phyloP scores from a whole-genome alignment of 2,113 vertebrate genomes.

The Bettongia penicillata region DNA sequence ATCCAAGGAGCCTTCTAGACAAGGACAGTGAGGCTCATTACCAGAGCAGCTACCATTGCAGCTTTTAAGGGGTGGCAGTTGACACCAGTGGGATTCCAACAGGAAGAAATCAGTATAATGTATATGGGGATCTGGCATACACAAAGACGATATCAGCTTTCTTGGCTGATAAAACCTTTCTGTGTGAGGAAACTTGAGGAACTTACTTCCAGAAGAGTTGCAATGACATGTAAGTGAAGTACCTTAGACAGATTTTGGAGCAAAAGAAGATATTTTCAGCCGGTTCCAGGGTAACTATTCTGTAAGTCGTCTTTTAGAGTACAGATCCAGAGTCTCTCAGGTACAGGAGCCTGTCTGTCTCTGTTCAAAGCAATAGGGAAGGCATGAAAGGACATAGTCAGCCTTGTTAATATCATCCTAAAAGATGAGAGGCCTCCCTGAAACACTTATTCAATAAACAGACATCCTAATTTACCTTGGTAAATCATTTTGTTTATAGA shows the following conservation, averaged over 20 bases:
- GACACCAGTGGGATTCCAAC: background rate
- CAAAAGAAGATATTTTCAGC: background rate
- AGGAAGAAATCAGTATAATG: background rate
- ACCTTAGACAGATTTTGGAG: background rate
- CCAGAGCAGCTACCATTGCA: background rate
- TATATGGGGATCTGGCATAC: background rate
- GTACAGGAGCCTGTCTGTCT: background rate
- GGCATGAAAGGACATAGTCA: background rate
- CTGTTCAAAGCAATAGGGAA: background rate
- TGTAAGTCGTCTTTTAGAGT: background rate
- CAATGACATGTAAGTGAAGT: background rate
- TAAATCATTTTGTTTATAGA: background rate
- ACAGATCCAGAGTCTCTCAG: background rate
- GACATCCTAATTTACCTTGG: background rate
- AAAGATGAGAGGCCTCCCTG: background rate
- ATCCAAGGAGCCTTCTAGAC: background rate
- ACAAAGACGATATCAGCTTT: background rate
- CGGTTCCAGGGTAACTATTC: background rate
- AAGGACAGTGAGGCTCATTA: background rate
- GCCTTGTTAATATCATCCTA: background rate
- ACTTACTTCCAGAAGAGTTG: background rate
- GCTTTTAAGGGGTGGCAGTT: background rate
- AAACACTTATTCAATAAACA: background rate
- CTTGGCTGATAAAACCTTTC: background rate
- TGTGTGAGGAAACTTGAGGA: background rate